Percentiles rank a stretch among this genome's conserved stretches.
These are phyloP conservation scores for Uropetala carovei DNA, from an alignment of 2,888 invertebrate species.

Conservation along the genomic window DNA sequence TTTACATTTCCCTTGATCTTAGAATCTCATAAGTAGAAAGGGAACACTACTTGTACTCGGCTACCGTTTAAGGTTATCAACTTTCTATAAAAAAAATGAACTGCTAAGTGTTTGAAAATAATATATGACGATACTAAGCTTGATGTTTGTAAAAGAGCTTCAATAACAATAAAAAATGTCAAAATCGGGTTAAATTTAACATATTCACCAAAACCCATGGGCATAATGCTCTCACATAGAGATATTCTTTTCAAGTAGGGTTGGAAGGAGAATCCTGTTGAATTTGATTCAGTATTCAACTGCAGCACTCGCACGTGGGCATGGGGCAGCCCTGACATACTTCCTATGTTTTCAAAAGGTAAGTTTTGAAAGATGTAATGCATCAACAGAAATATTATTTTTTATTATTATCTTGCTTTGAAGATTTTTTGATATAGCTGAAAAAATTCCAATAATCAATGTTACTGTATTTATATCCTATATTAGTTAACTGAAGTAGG, in stretches of 20 bases:
- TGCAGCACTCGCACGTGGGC: constrained; percentile 90
- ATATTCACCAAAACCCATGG: neutral
- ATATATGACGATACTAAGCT: too few relatives aligned
- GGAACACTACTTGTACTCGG: too few relatives aligned
- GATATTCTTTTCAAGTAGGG: constrained; percentile 76
- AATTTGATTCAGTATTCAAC: constrained; percentile 98
- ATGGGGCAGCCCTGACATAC: constrained; percentile 97
- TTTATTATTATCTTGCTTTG: neutral
- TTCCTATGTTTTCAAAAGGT: constrained; percentile 93
- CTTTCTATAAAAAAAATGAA: too few relatives aligned
- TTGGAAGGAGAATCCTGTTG: constrained; percentile 98
- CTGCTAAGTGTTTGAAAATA: too few relatives aligned
- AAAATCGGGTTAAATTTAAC: neutral
- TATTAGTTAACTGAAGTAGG: too few relatives aligned
- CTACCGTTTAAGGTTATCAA: too few relatives aligned
- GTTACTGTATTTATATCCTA: too few relatives aligned
- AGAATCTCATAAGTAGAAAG: too few relatives aligned
- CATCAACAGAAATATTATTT: constrained; percentile 31
- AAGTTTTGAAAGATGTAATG: constrained; percentile 65
- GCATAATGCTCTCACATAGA: neutral
- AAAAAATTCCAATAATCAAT: too few relatives aligned
- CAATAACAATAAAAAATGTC: neutral
- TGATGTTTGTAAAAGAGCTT: neutral
- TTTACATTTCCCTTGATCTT: too few relatives aligned
- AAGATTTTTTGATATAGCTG: too few relatives aligned